Base-by-base conservation (phyloP, 2,113 vertebrate genomes). In the Otis tarda region DNA sequence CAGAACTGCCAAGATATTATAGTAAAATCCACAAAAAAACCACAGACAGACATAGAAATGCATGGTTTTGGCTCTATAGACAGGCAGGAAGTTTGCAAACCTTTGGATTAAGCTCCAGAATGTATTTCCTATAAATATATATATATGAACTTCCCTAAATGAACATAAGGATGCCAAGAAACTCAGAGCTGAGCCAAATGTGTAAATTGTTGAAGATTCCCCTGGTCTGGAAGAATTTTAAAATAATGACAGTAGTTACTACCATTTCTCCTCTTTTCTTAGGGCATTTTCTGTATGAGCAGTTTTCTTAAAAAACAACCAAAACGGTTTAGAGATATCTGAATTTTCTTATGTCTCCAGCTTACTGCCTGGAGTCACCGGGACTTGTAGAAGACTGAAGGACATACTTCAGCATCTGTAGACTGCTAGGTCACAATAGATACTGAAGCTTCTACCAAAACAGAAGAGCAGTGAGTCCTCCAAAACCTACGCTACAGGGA, bases 51-150 rank as follows among this genome's bases (percentile, higher is more conserved):
- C 23, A 59, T 3, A 87, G n/a, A 90, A 93, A 78, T 24, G 16
- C 56, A 78, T 5, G 21, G 10, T 0, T 93, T 94, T 92, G 85
- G 55, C 83, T 93, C 85, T 49, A 2, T 5, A 13, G 68, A 71
- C 68, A 96, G 79, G 52, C 60, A 87, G 60, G 15, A 92, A 83
- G 65, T 87, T 94, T 95, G 88, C 83, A 95, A 96, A 88, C 73
- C 30, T 75, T 94, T 50, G 43, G 49, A 90, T 84, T 93, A 92
- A 95, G 74, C 84, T 94, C 87, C 94, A 97, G 95, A 94, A 96
- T 69, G 45, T 74, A 91, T 84, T 55, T 96, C 61, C 79, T 84
- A 83, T 65, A 94, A 79, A 92, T 59, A 90, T 4, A 73, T 4
- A 73, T 55, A 70, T 7, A 89, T 24, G 22, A 78, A 87, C 23